Evolutionary conservation across 2,113 vertebrate genomes (phyloP).

Genomic region (Chitala chitala): DNA sequence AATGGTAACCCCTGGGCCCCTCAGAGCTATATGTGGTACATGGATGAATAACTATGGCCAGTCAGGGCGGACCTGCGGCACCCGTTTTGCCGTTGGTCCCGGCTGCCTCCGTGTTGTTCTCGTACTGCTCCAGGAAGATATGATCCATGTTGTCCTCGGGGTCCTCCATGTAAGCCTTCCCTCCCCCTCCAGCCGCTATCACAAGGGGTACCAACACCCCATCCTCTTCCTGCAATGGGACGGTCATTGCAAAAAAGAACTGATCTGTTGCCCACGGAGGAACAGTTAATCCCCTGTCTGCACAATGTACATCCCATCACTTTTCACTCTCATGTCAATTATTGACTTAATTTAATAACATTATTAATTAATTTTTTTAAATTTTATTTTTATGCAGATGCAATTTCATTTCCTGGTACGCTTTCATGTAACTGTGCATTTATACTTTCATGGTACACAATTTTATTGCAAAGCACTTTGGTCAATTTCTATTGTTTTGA

Average conservation of each 20-base stretch:
- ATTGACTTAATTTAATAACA: too few relatives aligned
- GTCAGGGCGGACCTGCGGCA: constrained; percentile 54
- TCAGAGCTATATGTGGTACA: neutral
- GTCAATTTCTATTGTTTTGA: neutral
- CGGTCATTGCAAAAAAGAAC: constrained; percentile 30
- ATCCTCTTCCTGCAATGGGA: constrained; percentile 59
- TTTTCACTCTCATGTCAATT: too few relatives aligned
- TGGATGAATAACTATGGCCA: neutral
- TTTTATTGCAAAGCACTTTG: too few relatives aligned
- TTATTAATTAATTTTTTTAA: too few relatives aligned
- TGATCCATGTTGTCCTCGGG: constrained; percentile 59
- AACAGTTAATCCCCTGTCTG: neutral
- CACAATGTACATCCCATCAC: neutral
- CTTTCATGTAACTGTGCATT: too few relatives aligned
- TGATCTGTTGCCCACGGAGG: neutral
- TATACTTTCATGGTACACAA: too few relatives aligned
- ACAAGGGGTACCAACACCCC: constrained; percentile 71
- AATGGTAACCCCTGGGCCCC: too few relatives aligned
- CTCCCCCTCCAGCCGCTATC: constrained; percentile 83
- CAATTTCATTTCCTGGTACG: too few relatives aligned
- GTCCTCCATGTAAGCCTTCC: constrained; percentile 78
- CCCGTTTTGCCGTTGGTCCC: constrained; percentile 70
- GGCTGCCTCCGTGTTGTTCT: constrained; percentile 64
- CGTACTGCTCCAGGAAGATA: constrained; percentile 66
- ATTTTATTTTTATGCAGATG: too few relatives aligned